phyloP scores from a whole-genome alignment of 2,888 invertebrate genomes.

The Lamellibrachia satsuma region DNA sequence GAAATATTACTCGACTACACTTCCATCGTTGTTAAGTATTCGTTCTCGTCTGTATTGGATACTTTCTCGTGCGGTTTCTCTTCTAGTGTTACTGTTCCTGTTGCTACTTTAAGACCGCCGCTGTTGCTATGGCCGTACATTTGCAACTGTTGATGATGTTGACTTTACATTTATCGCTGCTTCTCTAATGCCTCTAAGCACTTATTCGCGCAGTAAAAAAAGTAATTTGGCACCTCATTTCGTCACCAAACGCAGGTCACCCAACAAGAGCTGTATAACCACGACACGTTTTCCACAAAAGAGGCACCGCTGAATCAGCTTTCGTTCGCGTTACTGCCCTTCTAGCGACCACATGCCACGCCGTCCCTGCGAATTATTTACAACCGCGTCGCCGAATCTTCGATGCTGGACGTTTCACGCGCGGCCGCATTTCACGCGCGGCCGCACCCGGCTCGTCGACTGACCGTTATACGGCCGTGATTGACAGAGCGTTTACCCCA shows the following conservation, averaged over 20 bases:
- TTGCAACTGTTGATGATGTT: not conserved
- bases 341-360: not conserved
- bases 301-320: not conserved
- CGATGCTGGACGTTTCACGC: not conserved
- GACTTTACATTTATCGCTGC: not conserved
- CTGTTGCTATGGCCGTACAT: not conserved
- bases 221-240: not conserved
- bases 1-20: no score
- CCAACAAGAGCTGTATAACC: not conserved
- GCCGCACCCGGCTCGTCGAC: not conserved
- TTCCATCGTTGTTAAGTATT: no score
- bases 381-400: not conserved
- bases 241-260: not conserved
- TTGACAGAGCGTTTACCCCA: constrained; percentile 10
- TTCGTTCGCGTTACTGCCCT: not conserved
- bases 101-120: not conserved
- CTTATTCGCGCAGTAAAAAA: not conserved
- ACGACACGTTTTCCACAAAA: not conserved
- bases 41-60: no score
- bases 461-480: not conserved
- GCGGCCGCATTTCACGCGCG: not conserved
- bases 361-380: not conserved
- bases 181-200: not conserved
- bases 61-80: no score
- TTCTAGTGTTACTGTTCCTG: not conserved